Conservation (phyloP, 2,888 invertebrate species). For the Harpagoxenus sublaevis region DNA sequence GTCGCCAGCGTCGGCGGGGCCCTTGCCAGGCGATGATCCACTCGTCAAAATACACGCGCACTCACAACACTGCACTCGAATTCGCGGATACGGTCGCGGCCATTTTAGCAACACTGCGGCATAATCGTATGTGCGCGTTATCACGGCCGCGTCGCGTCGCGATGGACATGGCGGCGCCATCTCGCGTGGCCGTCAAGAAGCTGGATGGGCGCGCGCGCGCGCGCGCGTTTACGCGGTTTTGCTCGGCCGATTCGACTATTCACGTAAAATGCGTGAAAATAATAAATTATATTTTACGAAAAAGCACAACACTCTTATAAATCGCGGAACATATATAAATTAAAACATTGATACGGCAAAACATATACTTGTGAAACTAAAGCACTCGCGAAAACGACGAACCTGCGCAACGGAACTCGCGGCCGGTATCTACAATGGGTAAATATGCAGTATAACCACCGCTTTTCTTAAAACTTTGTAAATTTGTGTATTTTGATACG, state of each 20-base stretch:
- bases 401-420: background rate
- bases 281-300: too few relatives aligned
- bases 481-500: too few relatives aligned
- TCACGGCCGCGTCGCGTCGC: constrained; percentile 54
- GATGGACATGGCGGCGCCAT: constrained; percentile 60
- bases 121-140: constrained; percentile 64
- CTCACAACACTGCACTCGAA: constrained; percentile 73
- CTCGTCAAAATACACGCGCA: constrained; percentile 65
- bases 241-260: background rate
- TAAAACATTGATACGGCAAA: background rate
- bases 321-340: background rate
- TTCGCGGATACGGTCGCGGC: constrained; percentile 72
- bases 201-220: background rate
- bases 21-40: constrained; percentile 62
- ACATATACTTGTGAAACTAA: background rate
- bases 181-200: constrained; percentile 18
- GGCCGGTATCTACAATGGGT: background rate
- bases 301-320: too few relatives aligned
- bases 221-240: background rate
- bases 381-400: background rate
- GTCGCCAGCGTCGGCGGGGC: constrained; percentile 48
- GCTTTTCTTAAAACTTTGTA: too few relatives aligned
- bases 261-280: too few relatives aligned
- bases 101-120: constrained; percentile 70
- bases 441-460: too few relatives aligned